These are phyloP conservation scores for Styela plicata DNA, from an alignment of 23 tunicate species.

Conservation along the genomic window DNA sequence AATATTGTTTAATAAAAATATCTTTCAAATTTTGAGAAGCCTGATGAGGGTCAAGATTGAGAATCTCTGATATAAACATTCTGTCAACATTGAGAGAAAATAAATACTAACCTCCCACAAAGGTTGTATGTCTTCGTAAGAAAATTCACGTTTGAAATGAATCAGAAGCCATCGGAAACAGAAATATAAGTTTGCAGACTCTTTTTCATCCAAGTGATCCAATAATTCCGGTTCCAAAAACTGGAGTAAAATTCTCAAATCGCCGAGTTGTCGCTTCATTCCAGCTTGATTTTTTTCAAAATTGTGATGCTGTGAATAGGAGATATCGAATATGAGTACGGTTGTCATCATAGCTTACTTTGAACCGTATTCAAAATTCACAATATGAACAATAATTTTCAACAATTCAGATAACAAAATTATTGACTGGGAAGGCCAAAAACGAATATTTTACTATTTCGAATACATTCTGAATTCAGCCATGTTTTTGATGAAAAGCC, in stretches of 20 bases:
- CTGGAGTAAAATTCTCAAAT: constrained; percentile 60
- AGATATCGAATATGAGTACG: no score
- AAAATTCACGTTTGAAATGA: constrained; percentile 84
- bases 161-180: constrained; percentile 93
- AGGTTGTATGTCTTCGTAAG: constrained; percentile 72
- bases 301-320: constrained; percentile 61
- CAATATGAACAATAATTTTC: not conserved
- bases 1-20: no score
- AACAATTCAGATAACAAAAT: no score
- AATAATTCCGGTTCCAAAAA: constrained; percentile 63
- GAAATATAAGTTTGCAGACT: constrained; percentile 78
- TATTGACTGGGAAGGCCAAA: no score
- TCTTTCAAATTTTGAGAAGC: no score
- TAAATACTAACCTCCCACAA: constrained; percentile 99
- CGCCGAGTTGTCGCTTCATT: constrained; percentile 78
- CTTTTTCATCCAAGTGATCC: constrained; percentile 75
- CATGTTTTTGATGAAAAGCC: no score
- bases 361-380: not conserved
- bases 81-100: no score
- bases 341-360: not conserved
- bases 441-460: no score
- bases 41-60: no score
- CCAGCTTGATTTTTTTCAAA: constrained; percentile 74
- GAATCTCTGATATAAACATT: no score
- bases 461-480: no score